Evolutionary conservation across 2,888 invertebrate genomes (phyloP).

Genomic region (Eupithecia pulchellata): DNA sequence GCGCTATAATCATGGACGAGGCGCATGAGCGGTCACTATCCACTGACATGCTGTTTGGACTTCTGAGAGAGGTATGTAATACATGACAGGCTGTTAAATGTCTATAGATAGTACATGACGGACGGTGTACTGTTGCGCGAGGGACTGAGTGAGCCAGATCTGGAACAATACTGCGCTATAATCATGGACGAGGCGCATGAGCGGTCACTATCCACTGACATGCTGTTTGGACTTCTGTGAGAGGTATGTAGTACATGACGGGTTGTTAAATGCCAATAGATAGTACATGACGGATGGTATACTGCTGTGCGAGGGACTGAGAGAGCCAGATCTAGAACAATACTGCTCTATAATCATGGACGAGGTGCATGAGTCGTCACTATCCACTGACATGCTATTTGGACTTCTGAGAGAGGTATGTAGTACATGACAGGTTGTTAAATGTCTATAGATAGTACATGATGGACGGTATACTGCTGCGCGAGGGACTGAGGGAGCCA

Average conservation of each 20-base stretch:
- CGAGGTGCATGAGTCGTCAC: conserved; percentile 99
- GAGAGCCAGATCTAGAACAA: conserved; percentile 60
- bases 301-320: conserved; percentile 61
- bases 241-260: conserved; percentile 87
- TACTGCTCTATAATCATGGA: conserved; percentile 98
- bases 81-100: neutral
- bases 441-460: neutral
- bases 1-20: conserved; percentile 99
- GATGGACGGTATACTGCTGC: neutral
- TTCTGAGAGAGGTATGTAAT: conserved; percentile 93
- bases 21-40: conserved; percentile 99
- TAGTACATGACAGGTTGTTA: neutral
- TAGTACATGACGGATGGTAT: conserved; percentile 57
- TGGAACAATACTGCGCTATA: conserved; percentile 88
- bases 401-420: conserved; percentile 96
- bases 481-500: conserved; percentile 61
- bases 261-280: neutral
- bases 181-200: conserved; percentile 99
- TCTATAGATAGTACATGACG: conserved; percentile 2
- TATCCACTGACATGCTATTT: conserved; percentile 99
- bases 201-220: conserved; percentile 98
- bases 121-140: conserved; percentile 63
- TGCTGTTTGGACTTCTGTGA: conserved; percentile 96
- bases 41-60: conserved; percentile 98
- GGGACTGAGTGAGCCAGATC: conserved; percentile 61